These are phyloP conservation scores for Chrosomus eos DNA, from an alignment of 2,797 vertebrate genomes.

Conservation along the genomic window DNA sequence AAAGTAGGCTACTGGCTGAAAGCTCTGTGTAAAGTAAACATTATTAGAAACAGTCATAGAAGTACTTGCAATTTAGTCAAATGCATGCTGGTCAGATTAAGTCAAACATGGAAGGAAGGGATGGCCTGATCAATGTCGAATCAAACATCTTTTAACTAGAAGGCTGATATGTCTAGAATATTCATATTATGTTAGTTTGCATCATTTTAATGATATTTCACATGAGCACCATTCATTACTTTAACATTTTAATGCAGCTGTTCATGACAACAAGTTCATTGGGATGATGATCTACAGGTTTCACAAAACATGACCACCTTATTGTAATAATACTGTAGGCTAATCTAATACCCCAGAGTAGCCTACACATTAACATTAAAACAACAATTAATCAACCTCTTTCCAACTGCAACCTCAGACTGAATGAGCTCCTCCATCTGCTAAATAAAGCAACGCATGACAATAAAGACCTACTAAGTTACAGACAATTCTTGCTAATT, in stretches of 20 bases:
- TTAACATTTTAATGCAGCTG: not conserved
- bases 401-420: slow-evolving; percentile 9
- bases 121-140: not conserved
- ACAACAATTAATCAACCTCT: not conserved
- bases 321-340: not conserved
- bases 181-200: not conserved
- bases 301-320: not conserved
- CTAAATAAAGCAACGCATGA: not conserved
- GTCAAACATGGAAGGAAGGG: not conserved
- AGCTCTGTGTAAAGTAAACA: not conserved
- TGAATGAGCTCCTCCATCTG: not conserved
- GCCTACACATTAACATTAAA: no score
- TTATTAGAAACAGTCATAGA: not conserved
- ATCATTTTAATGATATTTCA: not conserved
- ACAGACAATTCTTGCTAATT: not conserved
- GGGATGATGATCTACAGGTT: not conserved
- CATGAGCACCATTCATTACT: not conserved
- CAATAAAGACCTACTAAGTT: not conserved
- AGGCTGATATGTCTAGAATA: not conserved
- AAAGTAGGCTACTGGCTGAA: not conserved
- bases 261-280: not conserved
- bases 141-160: not conserved
- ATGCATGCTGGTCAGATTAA: not conserved
- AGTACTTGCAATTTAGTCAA: not conserved
- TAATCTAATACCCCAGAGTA: not conserved